These are phyloP conservation scores for Amia ocellicauda DNA, from an alignment of 2,113 vertebrate genomes.

Conservation along the genomic window DNA sequence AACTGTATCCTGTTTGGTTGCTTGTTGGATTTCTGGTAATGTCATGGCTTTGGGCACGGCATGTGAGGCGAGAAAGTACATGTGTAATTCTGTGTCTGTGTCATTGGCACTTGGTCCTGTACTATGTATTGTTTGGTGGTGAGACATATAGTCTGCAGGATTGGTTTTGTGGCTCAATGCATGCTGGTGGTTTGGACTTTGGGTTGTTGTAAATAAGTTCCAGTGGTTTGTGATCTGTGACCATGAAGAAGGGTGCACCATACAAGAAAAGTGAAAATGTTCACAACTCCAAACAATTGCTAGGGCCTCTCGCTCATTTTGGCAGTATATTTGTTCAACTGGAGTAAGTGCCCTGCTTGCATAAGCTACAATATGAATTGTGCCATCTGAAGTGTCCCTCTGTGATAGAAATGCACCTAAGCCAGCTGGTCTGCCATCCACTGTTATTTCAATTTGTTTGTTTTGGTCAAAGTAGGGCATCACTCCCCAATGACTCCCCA, in stretches of 20 bases:
- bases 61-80: neutral
- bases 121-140: neutral
- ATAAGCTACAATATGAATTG: neutral
- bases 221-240: neutral
- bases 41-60: neutral
- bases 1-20: neutral
- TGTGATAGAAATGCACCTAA: neutral
- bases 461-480: neutral
- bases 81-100: neutral
- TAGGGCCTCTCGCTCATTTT: neutral
- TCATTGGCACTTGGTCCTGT: neutral
- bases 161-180: neutral
- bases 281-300: neutral
- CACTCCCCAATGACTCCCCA: neutral
- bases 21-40: neutral
- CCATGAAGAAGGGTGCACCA: neutral
- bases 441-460: no score
- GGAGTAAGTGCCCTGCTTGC: constrained; percentile 3
- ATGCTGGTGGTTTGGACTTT: constrained; percentile 8
- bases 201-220: neutral
- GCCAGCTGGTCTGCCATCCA: neutral
- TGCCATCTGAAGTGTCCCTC: no score
- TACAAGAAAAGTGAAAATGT: neutral
- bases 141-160: neutral
- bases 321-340: neutral